Evolutionary conservation across 2,888 invertebrate species (phyloP).

Genomic region (Nephrocerus scutellatus): DNA sequence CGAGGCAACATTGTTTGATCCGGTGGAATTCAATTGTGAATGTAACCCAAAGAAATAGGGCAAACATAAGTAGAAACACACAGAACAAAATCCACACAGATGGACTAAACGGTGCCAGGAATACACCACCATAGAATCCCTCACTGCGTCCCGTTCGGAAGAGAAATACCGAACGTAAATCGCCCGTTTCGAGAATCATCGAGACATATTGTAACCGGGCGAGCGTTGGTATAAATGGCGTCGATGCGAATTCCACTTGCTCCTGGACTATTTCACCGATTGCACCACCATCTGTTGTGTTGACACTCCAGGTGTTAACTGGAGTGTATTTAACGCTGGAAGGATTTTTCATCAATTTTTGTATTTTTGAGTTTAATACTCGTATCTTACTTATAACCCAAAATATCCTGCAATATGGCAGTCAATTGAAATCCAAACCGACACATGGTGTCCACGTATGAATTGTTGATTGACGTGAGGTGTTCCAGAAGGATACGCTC

Average conservation of each 20-base stretch:
- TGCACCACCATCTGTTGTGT: constrained; percentile 33
- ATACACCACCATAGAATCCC: constrained; percentile 53
- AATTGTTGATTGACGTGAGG: constrained; percentile 26
- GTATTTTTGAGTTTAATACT: not conserved
- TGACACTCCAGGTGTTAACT: constrained; percentile 30
- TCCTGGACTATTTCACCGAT: constrained; percentile 33
- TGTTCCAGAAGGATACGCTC: constrained; percentile 24
- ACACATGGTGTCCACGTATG: constrained; percentile 30
- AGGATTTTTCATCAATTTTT: not conserved
- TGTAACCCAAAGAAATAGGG: constrained; percentile 39
- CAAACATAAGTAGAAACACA: constrained; percentile 38
- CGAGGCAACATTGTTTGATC: constrained; percentile 19
- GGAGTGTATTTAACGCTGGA: constrained; percentile 27
- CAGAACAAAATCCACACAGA: constrained; percentile 53
- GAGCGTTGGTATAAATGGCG: constrained; percentile 24
- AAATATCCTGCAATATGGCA: constrained; percentile 28
- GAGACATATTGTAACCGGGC: constrained; percentile 25
- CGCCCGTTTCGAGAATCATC: constrained; percentile 23
- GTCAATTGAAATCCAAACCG: constrained; percentile 32
- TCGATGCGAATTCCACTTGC: constrained; percentile 29
- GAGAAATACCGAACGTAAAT: constrained; percentile 49
- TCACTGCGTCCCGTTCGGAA: constrained; percentile 54
- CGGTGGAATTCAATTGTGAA: constrained; percentile 34
- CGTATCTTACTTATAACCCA: constrained; percentile 33
- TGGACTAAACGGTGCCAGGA: constrained; percentile 53